Evolutionary conservation across 1,140 invertebrate species (phyloP), one percentile per base, ranked within the genome.

Genomic region (Drosophila serrata): DNA sequence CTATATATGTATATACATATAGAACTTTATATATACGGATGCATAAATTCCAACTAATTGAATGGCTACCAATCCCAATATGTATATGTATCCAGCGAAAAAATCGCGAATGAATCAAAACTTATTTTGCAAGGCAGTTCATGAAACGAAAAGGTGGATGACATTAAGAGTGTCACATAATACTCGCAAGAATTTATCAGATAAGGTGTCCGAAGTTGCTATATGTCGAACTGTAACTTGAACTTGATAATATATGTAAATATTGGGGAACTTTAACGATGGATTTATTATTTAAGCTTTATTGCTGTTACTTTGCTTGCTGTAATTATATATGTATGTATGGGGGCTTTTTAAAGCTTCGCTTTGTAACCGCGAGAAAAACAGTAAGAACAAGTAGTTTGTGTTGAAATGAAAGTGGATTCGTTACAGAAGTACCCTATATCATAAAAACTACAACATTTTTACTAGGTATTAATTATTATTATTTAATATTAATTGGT

Each of bases 311-410:
- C 29, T 51, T 33, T 35, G 40, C 33, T 24, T 24, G n/a, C n/a
- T 42, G 7, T 67, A 29, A 22, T 4, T 37, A 45, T 17, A 4
- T 12, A 53, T 17, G 39, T 53, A 37, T 15, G 27, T 31, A 31
- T 8, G 15, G 59, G 24, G 40, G 59, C 13, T 17, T 46, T 65
- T 57, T 68, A 27, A 64, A 81, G 46, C 65, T 72, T 70, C 45
- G 61, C 68, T 84, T 85, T 77, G 72, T 72, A 84, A 85, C 65
- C 65, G 65, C 81, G 76, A 80, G 43, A 56, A 59, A 24, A 67
- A 35, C 43, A 63, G 53, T 31, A 55, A 78, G 49, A 67, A 61
- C 56, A 57, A 59, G 42, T 27, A 56, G 13, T 31, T 31, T 31
- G 15, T 31, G 7, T 13, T 13, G 12, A 46, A 49, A 33, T n/a